Base-by-base conservation (phyloP, 35 echinoderm and acorn worm genomes). In the Eucidaris tribuloides region DNA sequence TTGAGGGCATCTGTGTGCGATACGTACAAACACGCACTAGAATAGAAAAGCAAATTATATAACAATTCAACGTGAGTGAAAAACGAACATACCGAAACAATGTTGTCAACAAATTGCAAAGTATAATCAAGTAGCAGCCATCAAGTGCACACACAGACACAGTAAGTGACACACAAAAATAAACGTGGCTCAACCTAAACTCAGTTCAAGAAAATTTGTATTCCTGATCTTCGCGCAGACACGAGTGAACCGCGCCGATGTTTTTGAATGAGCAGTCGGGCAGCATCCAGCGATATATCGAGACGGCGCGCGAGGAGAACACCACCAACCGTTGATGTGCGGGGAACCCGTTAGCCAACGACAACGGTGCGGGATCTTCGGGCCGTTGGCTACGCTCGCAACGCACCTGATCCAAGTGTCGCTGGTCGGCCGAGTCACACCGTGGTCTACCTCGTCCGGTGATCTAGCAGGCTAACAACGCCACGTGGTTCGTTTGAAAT, bases 391-490 rank as follows among this genome's bases (percentile, higher is more conserved):
- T 15, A 32, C 36, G 66, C 13, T 72, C 66, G 4, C 66, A 72
- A 13, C 9, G 11, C 4, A 32, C 66, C 23, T 32, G 66, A 9
- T 33, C 66, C 23, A 72, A 24, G 22, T 72, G n/a, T n/a, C n/a
- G n/a, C 43, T 43, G 66, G 33, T 7, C 33, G 36, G 0, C 33
- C 33, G 7, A 39, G 43, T 9, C 66, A 72, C 66, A 32, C 11
- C 36, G 66, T 72, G 33, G 28, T 35, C 0, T 72, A 72, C 40
- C n/a, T 43, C 23, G 40, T 72, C 66, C 36, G n/a, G 43, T 7
- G 66, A 72, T 39, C 66, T 72, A 32, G 33, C 32, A n/a, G 66
- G 66, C 36, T n/a, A 72, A 72, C 43, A 72, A 72, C 40, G 66
- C 43, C 66, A 40, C 36, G 28, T 72, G 66, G n/a, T 20, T 32